Evolutionary conservation across 1,140 invertebrate genomes (phyloP), one percentile per base, ranked within the genome.

Genomic region (Aculops lycopersici): DNA sequence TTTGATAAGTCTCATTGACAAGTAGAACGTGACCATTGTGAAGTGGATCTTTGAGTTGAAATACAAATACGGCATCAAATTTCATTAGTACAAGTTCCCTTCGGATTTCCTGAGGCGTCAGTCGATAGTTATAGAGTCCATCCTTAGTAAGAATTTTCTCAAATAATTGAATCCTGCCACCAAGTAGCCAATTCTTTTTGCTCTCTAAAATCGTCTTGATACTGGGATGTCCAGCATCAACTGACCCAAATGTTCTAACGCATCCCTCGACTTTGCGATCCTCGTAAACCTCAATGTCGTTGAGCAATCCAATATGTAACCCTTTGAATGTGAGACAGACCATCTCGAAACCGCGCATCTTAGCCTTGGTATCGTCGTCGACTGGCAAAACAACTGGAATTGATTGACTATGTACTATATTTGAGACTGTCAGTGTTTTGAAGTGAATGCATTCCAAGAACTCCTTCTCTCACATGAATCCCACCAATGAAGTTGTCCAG

Each of bases 1-100:
- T 69, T n/a, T n/a, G n/a, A 42, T 70, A 70, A 0, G 88, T 95
- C 51, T 95, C 84, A 60, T 77, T 72, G 86, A 97, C 97, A 20
- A 98, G 64, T 18, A 97, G 60, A 3, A 86, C 90, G 59, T 98
- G 92, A 0, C 90, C 92, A 58, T 98, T 98, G 59, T 98, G 90
- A 45, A 98, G 83, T 4, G 90, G 92, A 61, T 98, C 98, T 43
- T 90, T 66, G 14, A 97, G 59, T 62, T 98, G 90, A 57, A 98
- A 98, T 12, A 86, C 92, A 62, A 97, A 97, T 4, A 48, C 46
- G n/a, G 50, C 45, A 46, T 98, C 90, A 20, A 86, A 84, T 24
- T 52, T 48, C 21, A 61, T 47, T 50, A 75, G 63, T 47, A 67
- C 69, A 52, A 90, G 90, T 48, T 68, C 72, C n/a, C 58, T 50